Percentiles rank a stretch among this genome's conserved stretches.
phyloP scores from a whole-genome alignment of 2,797 vertebrate species.

The Enteromius fasciolatus region DNA sequence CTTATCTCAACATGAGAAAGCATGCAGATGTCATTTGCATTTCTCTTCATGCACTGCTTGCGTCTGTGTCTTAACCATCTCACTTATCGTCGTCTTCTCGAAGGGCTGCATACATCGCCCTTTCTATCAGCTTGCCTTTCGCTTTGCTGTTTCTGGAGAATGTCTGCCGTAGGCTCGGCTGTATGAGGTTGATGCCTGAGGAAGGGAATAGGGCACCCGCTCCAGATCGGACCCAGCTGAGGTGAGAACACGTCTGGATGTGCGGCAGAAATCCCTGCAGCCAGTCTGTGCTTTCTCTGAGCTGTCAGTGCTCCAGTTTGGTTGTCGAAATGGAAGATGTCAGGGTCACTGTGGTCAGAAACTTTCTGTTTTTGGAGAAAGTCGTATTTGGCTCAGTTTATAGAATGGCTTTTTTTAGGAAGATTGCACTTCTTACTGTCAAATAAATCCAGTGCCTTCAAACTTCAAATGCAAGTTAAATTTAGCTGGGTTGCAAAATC shows the following conservation, averaged over 20 bases:
- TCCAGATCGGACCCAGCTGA: slow-evolving; percentile 18
- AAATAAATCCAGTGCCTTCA: slow-evolving; percentile 14
- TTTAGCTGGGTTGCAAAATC: slow-evolving; percentile 6
- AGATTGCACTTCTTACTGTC: slow-evolving; percentile 29
- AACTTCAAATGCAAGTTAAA: slow-evolving; percentile 18
- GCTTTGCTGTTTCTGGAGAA: slow-evolving; percentile 35
- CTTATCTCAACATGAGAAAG: slow-evolving; percentile 37
- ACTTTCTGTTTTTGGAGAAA: slow-evolving; percentile 39
- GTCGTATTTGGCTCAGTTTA: slow-evolving; percentile 24
- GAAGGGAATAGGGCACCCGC: not conserved
- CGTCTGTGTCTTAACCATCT: slow-evolving; percentile 24
- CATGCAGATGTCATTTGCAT: slow-evolving; percentile 45
- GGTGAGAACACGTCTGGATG: slow-evolving; percentile 27
- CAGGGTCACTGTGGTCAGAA: slow-evolving; percentile 47
- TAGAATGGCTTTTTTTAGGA: slow-evolving; percentile 33
- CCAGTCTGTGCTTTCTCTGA: slow-evolving; percentile 21
- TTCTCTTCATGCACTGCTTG: slow-evolving; percentile 42
- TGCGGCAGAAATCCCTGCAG: slow-evolving; percentile 34
- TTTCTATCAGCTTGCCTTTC: slow-evolving; percentile 56
- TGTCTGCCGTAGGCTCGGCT: slow-evolving; percentile 51
- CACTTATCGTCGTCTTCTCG: slow-evolving; percentile 41
- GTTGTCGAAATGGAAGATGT: slow-evolving; percentile 46
- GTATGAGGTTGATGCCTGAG: slow-evolving; percentile 26
- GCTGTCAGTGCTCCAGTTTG: slow-evolving; percentile 47
- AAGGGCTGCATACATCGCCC: slow-evolving; percentile 49